Conservation (phyloP, 2,888 invertebrate species). For the Oligia latruncula region DNA sequence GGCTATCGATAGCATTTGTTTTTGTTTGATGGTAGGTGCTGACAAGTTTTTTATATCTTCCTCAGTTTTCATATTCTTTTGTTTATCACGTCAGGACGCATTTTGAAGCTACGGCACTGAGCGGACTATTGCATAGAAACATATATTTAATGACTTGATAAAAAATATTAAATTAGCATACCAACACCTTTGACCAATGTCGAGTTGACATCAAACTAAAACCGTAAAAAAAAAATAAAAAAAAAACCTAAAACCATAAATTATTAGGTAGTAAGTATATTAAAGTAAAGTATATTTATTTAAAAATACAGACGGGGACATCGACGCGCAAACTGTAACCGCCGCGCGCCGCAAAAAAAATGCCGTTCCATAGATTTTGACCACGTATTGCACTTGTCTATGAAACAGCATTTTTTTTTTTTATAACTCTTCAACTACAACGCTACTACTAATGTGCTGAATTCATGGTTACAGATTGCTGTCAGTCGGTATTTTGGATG, state of each 20-base stretch:
- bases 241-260: background rate
- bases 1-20: constrained; percentile 50
- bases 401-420: too few relatives aligned
- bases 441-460: too few relatives aligned
- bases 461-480: too few relatives aligned
- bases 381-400: too few relatives aligned
- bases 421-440: too few relatives aligned
- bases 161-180: background rate
- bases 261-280: background rate
- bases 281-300: too few relatives aligned
- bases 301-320: too few relatives aligned
- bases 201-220: background rate
- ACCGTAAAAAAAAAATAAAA: background rate
- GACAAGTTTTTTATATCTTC: background rate
- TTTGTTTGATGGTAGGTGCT: background rate
- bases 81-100: background rate
- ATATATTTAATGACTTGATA: background rate
- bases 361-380: too few relatives aligned
- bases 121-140: background rate
- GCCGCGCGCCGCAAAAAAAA: too few relatives aligned
- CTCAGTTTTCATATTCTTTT: background rate
- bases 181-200: background rate
- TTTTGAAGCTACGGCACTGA: background rate
- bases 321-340: too few relatives aligned
- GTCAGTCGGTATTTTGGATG: background rate